Conservation (phyloP, 2,113 vertebrate species). For the Fulica atra region DNA sequence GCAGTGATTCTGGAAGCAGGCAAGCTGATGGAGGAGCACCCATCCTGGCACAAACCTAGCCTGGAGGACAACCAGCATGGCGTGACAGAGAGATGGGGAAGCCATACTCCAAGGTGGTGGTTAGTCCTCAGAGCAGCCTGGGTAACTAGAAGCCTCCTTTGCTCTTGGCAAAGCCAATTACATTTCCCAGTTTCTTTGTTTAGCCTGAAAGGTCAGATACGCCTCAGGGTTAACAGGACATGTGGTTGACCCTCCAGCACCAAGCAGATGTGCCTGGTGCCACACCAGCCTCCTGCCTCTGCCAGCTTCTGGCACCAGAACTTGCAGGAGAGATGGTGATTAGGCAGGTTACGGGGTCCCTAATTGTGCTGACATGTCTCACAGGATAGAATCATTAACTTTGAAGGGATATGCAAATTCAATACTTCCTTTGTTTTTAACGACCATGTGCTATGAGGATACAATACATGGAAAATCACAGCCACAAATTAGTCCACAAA, state of each 20-base stretch:
- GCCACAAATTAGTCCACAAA: background rate
- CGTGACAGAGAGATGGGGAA: background rate
- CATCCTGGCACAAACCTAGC: background rate
- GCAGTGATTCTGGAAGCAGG: background rate
- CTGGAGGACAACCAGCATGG: background rate
- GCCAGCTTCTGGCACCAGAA: rapidly evolving
- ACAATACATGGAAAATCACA: background rate
- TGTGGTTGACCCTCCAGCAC: rapidly evolving
- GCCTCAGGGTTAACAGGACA: rapidly evolving
- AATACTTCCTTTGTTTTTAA: background rate
- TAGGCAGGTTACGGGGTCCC: rapidly evolving
- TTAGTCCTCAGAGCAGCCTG: background rate
- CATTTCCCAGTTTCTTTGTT: background rate
- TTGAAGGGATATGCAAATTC: background rate
- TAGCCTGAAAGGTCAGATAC: background rate
- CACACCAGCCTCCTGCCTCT: background rate
- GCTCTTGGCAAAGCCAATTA: background rate
- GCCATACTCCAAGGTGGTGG: rapidly evolving
- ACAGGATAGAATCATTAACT: background rate
- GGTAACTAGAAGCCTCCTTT: background rate
- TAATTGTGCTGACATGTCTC: background rate
- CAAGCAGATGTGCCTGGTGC: rapidly evolving
- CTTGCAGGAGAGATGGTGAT: background rate
- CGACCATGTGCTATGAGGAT: background rate
- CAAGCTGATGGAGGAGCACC: background rate